Evolutionary conservation across 2,797 vertebrate genomes (phyloP).

Genomic region (Melanotaenia pygmaea): DNA sequence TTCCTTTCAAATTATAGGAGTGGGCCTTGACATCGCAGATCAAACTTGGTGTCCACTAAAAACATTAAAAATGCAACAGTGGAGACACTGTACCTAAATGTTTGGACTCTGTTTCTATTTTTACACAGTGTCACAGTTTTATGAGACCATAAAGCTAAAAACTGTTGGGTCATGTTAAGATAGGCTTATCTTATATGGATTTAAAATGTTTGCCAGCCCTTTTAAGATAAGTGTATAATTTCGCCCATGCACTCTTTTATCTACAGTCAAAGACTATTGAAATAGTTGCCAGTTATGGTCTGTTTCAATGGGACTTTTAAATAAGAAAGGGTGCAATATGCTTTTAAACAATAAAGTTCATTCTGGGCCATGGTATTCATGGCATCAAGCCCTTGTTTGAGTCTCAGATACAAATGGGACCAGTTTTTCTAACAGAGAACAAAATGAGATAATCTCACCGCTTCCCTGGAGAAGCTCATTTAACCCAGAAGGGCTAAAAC

Average conservation of each 20-base stretch:
- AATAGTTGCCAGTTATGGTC: background rate
- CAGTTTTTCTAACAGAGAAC: slow-evolving; percentile 29
- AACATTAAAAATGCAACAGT: no score
- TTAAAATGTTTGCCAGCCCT: background rate
- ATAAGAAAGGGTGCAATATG: slow-evolving; percentile 32
- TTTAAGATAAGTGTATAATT: slow-evolving; percentile 10
- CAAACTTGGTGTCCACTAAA: background rate
- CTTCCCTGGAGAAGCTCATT: slow-evolving; percentile 26
- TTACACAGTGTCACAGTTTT: background rate
- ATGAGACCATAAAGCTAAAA: background rate
- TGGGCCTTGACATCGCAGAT: no score
- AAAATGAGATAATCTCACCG: slow-evolving; percentile 41
- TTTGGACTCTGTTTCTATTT: background rate
- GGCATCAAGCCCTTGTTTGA: slow-evolving; percentile 30
- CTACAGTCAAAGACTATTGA: slow-evolving; percentile 27
- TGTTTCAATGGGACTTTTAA: slow-evolving; percentile 10
- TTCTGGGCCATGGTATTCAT: slow-evolving; percentile 44
- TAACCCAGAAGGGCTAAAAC: slow-evolving; percentile 11
- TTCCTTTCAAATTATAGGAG: no score
- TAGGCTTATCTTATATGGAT: background rate
- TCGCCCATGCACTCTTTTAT: background rate
- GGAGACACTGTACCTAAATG: background rate
- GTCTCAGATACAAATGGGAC: slow-evolving; percentile 30
- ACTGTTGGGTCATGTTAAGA: background rate
- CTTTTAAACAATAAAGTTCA: slow-evolving; percentile 36